Conservation (phyloP, 2,888 invertebrate species). For the Amaurobius ferox region DNA sequence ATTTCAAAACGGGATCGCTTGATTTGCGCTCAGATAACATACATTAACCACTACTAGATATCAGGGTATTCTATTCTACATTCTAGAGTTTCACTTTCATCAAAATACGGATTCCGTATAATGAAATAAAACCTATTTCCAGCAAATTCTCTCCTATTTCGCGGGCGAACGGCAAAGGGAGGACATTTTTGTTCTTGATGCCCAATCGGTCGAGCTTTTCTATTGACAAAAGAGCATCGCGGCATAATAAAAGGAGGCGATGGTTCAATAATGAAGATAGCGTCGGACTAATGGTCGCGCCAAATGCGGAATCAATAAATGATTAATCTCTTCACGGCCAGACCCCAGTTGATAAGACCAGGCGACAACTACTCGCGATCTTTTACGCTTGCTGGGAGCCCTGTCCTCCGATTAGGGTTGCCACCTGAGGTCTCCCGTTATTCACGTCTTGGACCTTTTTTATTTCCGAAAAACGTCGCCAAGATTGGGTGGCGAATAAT, state of each 20-base stretch:
- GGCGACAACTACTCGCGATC: conserved; percentile 27
- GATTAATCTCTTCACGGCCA: conserved; percentile 58
- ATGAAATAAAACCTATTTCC: neutral
- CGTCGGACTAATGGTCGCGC: conserved; percentile 57
- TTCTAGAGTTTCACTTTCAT: too few relatives aligned
- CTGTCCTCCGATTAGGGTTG: neutral
- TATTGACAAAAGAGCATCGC: conserved; percentile 63
- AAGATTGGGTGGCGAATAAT: neutral
- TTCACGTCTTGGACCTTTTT: neutral
- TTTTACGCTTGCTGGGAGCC: neutral
- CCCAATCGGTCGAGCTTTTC: conserved; percentile 35
- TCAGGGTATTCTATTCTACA: too few relatives aligned
- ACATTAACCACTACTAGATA: too few relatives aligned
- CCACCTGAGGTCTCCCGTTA: neutral
- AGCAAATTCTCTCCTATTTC: neutral
- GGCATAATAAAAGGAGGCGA: conserved; percentile 63
- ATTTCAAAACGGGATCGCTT: too few relatives aligned
- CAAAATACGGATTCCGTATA: too few relatives aligned
- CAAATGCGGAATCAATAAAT: conserved; percentile 66
- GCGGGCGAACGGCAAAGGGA: neutral
- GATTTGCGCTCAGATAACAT: too few relatives aligned
- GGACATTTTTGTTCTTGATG: conserved; percentile 10
- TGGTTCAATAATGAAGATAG: conserved; percentile 67
- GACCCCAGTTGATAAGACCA: conserved; percentile 40
- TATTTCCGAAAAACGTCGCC: neutral